Evolutionary conservation across 2,888 invertebrate species (phyloP), one percentile per base, ranked within the genome.

Genomic region (Dioctria linearis): DNA sequence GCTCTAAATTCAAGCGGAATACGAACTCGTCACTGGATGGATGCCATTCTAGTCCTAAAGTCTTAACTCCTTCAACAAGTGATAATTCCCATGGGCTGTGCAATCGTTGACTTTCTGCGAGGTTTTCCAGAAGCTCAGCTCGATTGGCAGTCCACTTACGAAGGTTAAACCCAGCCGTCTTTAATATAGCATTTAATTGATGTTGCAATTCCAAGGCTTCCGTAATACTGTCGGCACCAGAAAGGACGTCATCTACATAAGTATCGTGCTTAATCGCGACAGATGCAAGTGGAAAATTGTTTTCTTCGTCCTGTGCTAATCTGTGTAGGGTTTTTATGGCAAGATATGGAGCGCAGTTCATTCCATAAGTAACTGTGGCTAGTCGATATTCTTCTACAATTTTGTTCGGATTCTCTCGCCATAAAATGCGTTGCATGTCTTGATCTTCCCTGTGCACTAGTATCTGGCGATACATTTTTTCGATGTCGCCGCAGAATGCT

Each of bases 401-500:
- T 0, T 25, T 25, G 25, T 25, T 25, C 25, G 25, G 25, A 25
- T 25, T 25, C 25, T 25, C 25, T 25, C 46, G 46, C 46, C 46
- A 46, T 46, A 42, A 42, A n/a, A 67, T 67, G 5, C 42, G 43
- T 9, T 67, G 67, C n/a, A 43, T 5, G 4, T 13, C 43, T 5
- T 13, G 9, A 46, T 67, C 13, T 11, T 43, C 13, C 13, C 11
- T 4, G 5, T 13, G 6, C 42, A 67, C 43, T 2, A 25, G 42
- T 5, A 67, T 67, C 40, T 67, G 67, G 2, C 65, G 37, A 39
- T 39, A 65, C 65, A 65, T 65, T 11, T 65, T 65, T 6, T 65
- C 65, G 4, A 65, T 65, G 40, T 65, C 65, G 37, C 8, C 65
- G 9, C 11, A n/a, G 39, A 9, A 65, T 37, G 9, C 65, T 3